Conservation (phyloP, 2,888 invertebrate species). For the Xestia c-nigrum region DNA sequence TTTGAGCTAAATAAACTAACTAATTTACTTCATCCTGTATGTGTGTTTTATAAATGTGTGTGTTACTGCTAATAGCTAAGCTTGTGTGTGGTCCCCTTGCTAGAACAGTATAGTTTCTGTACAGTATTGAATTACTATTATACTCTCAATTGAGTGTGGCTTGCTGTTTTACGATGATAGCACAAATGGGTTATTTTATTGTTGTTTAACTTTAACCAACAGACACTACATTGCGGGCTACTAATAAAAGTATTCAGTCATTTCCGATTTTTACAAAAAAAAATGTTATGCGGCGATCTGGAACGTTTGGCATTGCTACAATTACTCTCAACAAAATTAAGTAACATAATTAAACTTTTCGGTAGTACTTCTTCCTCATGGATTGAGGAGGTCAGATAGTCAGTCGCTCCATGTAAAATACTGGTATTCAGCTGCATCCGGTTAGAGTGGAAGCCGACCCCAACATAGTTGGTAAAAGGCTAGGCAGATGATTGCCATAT, state of each 20-base stretch:
- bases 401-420: no score
- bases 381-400: no score
- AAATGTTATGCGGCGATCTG: no score
- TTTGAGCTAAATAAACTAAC: not conserved
- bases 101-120: slow-evolving; percentile 24
- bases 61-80: slow-evolving; percentile 13
- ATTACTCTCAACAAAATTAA: no score
- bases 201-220: not conserved
- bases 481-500: no score
- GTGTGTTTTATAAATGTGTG: not conserved
- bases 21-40: slow-evolving; percentile 18
- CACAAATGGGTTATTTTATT: slow-evolving; percentile 6
- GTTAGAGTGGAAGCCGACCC: no score
- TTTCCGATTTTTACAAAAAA: not conserved
- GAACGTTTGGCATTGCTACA: no score
- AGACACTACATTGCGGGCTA: not conserved
- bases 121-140: slow-evolving; percentile 54
- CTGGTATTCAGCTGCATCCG: no score
- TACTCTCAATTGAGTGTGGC: slow-evolving; percentile 29
- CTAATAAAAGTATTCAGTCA: not conserved
- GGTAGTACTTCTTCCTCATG: no score
- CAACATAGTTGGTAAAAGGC: no score
- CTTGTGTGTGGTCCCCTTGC: slow-evolving; percentile 48
- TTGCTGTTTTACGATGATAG: slow-evolving; percentile 31
- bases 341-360: no score